Base-by-base conservation (phyloP, 2,797 vertebrate species). In the Leptatherina wallacei region DNA sequence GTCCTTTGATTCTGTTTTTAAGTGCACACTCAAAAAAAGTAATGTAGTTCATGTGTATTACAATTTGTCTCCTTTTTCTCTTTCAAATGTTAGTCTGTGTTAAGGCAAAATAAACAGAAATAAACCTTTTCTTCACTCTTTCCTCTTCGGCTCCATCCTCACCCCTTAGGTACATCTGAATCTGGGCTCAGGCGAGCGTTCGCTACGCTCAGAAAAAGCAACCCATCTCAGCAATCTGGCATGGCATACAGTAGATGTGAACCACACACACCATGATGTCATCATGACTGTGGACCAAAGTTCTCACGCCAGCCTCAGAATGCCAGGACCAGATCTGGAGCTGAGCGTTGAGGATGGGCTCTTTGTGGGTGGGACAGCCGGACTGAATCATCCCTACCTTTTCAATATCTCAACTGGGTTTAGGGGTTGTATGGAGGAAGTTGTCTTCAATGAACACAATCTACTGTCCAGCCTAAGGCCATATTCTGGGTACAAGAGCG, bases 211-310 rank as follows among this genome's bases (percentile, higher is more conserved):
- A 77, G 94, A 95, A 52, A 88, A 87, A 47, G 92, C 88, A 9
- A 75, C 90, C 71, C 81, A 54, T 9, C 85, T 97, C n/a, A 94
- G 94, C 44, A 94, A 97, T 92, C 91, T 96, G 80, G 85, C 82
- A 0, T 98, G 96, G 97, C 97, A 98, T 81, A 88, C 92, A 2
- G 59, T 96, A 69, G 93, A 96, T 88, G 71, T 98, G 13, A 84
- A 84, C 62, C 95, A 94, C 56, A 66, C 93, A 70, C 84, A 24
- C 38, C 85, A 94, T 61, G 90, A 88, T 42, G 69, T 97, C 81
- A 92, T 78, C 0, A 68, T 99, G 79, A 88, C 92, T 6, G 84
- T 96, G 47, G 96, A 98, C 88, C 93, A 88, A 63, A 88, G 80
- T 56, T 91, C 92, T 73, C 89, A 73, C 60, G 89, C 82, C 62